Percentiles rank a stretch among this genome's conserved stretches.
Conservation (phyloP, 2,888 invertebrate genomes). For the Subacronicta megacephala region DNA sequence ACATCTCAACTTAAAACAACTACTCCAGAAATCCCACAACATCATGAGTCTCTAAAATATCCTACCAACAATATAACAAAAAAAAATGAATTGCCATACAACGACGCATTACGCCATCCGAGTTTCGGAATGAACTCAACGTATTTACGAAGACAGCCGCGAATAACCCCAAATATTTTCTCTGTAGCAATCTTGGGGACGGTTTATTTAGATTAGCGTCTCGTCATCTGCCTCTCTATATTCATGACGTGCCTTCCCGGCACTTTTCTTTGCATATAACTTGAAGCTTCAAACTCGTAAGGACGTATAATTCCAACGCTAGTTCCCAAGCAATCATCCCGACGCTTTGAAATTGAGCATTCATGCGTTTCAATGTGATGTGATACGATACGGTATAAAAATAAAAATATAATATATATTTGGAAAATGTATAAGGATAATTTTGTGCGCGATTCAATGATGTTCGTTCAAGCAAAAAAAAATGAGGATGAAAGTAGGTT, state of each 20-base stretch:
- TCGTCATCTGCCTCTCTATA: conserved; percentile 68
- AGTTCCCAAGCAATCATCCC: conserved; percentile 57
- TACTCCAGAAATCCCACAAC: too few relatives aligned
- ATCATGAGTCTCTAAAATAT: neutral
- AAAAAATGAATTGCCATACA: conserved; percentile 24
- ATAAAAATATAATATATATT: too few relatives aligned
- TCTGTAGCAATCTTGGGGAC: conserved; percentile 63
- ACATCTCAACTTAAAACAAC: too few relatives aligned
- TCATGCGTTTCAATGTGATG: conserved; percentile 54
- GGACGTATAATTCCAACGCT: conserved; percentile 63
- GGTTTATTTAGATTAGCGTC: conserved; percentile 76
- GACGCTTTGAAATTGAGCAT: conserved; percentile 53
- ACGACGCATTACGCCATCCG: conserved; percentile 35
- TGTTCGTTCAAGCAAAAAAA: conserved; percentile 17
- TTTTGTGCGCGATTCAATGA: conserved; percentile 9
- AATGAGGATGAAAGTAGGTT: neutral
- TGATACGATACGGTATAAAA: conserved; percentile 33
- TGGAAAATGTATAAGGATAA: conserved; percentile 8
- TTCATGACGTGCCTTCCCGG: conserved; percentile 67
- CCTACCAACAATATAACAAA: neutral
- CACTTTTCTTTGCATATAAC: conserved; percentile 62
- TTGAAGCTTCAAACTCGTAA: conserved; percentile 61
- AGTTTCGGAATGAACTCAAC: conserved; percentile 55
- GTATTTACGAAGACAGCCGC: conserved; percentile 56
- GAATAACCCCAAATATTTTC: conserved; percentile 68